Percentiles rank a stretch among this genome's conserved stretches.
phyloP scores from a whole-genome alignment of 2,797 vertebrate genomes.

The Melanotaenia boesemani region DNA sequence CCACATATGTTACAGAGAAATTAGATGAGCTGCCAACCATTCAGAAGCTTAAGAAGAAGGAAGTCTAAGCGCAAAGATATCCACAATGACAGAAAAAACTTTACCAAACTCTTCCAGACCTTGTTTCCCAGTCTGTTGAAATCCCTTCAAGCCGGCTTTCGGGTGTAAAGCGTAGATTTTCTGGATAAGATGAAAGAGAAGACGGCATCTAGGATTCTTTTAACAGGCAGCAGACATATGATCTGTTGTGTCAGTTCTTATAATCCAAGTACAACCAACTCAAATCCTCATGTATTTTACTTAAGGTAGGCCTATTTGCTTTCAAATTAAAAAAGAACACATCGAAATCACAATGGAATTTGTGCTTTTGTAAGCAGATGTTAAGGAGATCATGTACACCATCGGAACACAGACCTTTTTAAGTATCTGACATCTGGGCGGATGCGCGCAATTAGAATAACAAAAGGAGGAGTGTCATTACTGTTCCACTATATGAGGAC shows the following conservation, averaged over 20 bases:
- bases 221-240: conserved; percentile 25
- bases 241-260: conserved; percentile 30
- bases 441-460: conserved; percentile 38
- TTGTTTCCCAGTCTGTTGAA: conserved; percentile 49
- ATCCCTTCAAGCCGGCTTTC: conserved; percentile 56
- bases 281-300: background rate
- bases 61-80: conserved; percentile 37
- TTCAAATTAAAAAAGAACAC: conserved; percentile 25
- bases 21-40: conserved; percentile 64
- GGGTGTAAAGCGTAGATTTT: conserved; percentile 37
- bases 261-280: conserved; percentile 29
- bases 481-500: background rate
- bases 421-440: conserved; percentile 6
- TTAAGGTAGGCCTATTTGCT: conserved; percentile 13
- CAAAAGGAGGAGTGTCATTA: conserved; percentile 24
- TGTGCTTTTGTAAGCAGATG: conserved; percentile 57
- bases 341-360: conserved; percentile 41
- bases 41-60: conserved; percentile 52
- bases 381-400: conserved; percentile 31
- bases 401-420: conserved; percentile 3
- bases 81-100: conserved; percentile 43
- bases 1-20: conserved; percentile 56
- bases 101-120: conserved; percentile 40
- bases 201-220: conserved; percentile 45
- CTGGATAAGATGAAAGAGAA: conserved; percentile 42